A percentile compares a stretch with the other conserved stretches of the same genome.
Evolutionary conservation across 1,140 invertebrate species (phyloP).

Genomic region (Mercenaria mercenaria): DNA sequence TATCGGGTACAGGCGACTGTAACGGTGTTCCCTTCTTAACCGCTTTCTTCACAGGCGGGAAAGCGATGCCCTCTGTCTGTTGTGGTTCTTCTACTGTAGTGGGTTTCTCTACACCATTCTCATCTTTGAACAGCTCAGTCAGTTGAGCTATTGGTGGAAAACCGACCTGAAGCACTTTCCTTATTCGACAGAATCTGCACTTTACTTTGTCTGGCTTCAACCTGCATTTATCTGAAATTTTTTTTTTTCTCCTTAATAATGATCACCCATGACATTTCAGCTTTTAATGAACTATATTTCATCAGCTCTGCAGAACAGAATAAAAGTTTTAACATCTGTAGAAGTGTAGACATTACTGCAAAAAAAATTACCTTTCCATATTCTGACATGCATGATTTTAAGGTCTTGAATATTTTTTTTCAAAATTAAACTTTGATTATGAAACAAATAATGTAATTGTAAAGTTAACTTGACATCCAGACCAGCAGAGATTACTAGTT

Average conservation of each 20-base stretch:
- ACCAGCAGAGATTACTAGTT: too few species aligned
- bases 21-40: not conserved
- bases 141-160: not conserved
- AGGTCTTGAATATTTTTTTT: too few species aligned
- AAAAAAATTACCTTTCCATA: too few species aligned
- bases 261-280: not conserved
- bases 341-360: too few species aligned
- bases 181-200: conserved; percentile 59
- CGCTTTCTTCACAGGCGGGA: not conserved
- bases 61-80: not conserved
- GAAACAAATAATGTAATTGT: too few species aligned
- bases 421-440: too few species aligned
- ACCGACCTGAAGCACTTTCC: conserved; percentile 44
- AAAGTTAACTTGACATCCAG: too few species aligned
- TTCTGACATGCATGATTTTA: too few species aligned
- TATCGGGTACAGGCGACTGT: not conserved
- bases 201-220: conserved; percentile 32
- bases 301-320: too few species aligned
- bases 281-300: too few species aligned
- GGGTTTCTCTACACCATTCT: not conserved
- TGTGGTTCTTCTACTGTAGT: not conserved
- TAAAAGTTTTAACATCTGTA: too few species aligned
- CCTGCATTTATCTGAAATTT: conserved; percentile 63
- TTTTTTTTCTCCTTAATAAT: too few species aligned
- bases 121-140: not conserved